Evolutionary conservation across 2,113 vertebrate genomes (phyloP).

Genomic region (Rynchops niger): DNA sequence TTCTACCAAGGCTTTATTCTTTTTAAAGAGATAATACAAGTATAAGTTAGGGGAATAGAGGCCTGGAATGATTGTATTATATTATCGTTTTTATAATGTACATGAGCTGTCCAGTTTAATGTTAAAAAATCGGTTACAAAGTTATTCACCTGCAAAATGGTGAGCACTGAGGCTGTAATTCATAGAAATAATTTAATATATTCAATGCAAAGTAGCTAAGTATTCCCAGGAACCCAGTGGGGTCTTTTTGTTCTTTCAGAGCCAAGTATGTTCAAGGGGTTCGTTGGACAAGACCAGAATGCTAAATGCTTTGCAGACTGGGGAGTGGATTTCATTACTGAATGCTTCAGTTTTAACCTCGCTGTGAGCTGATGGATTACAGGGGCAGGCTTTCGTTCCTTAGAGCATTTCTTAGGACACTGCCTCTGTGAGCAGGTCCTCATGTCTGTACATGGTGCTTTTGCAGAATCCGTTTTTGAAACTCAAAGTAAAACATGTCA

Average conservation of each 20-base stretch:
- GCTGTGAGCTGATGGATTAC: not conserved
- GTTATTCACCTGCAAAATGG: not conserved
- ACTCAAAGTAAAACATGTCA: not conserved
- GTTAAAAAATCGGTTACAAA: not conserved
- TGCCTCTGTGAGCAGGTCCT: not conserved
- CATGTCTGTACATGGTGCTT: not conserved
- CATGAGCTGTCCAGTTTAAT: not conserved
- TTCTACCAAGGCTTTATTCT: not conserved
- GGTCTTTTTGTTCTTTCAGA: not conserved
- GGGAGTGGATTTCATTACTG: not conserved
- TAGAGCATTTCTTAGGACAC: not conserved
- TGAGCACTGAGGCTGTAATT: not conserved
- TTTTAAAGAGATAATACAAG: not conserved
- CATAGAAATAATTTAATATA: not conserved
- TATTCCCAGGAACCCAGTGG: not conserved
- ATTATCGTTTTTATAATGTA: not conserved
- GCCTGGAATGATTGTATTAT: not conserved
- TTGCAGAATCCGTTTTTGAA: not conserved
- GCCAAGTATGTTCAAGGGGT: not conserved
- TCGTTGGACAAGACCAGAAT: constrained; percentile 1
- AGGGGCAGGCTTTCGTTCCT: not conserved
- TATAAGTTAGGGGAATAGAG: not conserved
- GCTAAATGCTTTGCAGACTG: not conserved
- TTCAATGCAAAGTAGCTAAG: not conserved
- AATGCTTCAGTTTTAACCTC: not conserved